These are phyloP conservation scores for Cinara cedri DNA, from an alignment of 2,888 invertebrate genomes.

Conservation along the genomic window DNA sequence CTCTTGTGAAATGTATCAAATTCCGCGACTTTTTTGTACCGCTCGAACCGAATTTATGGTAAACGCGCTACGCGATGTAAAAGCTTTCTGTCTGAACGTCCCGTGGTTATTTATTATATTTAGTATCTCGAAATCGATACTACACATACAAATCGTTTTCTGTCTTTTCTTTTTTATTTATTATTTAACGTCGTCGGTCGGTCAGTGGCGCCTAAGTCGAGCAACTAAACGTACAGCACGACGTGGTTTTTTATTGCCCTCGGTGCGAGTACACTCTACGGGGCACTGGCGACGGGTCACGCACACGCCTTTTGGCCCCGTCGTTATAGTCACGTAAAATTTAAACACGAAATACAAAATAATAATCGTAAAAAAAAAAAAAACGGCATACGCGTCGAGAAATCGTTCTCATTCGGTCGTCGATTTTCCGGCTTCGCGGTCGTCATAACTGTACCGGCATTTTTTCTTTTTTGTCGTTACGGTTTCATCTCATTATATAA, in stretches of 20 bases:
- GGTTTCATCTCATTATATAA: too few relatives aligned
- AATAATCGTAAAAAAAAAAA: background rate
- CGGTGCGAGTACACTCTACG: slow-evolving; percentile 1
- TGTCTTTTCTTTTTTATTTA: background rate
- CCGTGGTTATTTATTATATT: background rate
- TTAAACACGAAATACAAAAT: slow-evolving; percentile 13
- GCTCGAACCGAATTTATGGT: too few relatives aligned
- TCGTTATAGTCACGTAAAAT: slow-evolving; percentile 51
- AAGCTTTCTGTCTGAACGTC: too few relatives aligned
- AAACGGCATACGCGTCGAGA: background rate
- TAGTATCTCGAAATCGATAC: background rate
- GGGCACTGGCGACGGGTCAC: slow-evolving; percentile 3
- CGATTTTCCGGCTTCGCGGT: background rate
- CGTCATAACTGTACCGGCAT: too few relatives aligned
- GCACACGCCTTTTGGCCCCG: slow-evolving; percentile 18
- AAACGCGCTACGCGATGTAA: too few relatives aligned
- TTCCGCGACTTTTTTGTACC: too few relatives aligned
- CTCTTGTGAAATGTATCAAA: too few relatives aligned
- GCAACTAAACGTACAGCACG: slow-evolving; percentile 26
- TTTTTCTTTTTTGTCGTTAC: too few relatives aligned
- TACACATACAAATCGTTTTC: background rate
- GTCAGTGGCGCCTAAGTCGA: slow-evolving; percentile 36
- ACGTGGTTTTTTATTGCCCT: slow-evolving; percentile 26
- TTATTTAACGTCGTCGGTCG: background rate
- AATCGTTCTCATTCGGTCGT: background rate